These are phyloP conservation scores for Ctenomys sociabilis DNA, from an alignment of 2,113 vertebrate species.

Conservation along the genomic window DNA sequence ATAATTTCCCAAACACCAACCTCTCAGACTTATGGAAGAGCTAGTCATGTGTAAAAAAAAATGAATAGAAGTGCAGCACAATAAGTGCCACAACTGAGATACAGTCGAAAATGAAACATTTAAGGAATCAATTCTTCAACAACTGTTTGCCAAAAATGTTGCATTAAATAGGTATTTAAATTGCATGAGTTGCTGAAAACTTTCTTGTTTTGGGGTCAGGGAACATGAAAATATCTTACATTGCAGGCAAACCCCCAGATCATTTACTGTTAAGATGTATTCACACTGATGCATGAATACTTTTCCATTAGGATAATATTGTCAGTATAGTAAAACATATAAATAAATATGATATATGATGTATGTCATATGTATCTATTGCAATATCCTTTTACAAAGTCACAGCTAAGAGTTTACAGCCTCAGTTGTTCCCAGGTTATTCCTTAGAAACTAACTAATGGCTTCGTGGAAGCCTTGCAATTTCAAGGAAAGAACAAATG, in stretches of 20 bases:
- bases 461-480: background rate
- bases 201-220: background rate
- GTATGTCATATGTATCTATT: background rate
- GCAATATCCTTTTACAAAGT: background rate
- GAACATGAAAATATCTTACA: background rate
- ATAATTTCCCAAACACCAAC: slow-evolving; percentile 11
- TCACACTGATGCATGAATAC: background rate
- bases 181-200: background rate
- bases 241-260: slow-evolving; percentile 29
- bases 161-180: slow-evolving; percentile 51
- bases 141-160: slow-evolving; percentile 37
- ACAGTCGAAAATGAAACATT: slow-evolving; percentile 40
- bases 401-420: background rate
- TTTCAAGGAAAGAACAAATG: background rate
- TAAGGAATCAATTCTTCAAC: slow-evolving; percentile 52
- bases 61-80: background rate
- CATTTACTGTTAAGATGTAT: slow-evolving; percentile 25
- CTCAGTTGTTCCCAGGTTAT: background rate
- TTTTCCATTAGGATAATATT: background rate
- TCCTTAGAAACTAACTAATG: background rate
- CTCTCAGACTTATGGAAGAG: slow-evolving; percentile 25
- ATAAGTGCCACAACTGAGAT: slow-evolving; percentile 23
- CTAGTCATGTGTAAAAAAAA: slow-evolving; percentile 7
- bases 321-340: background rate
- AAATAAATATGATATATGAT: background rate